phyloP scores from a whole-genome alignment of 1,140 invertebrate genomes.

The Thaumetopoea pityocampa region DNA sequence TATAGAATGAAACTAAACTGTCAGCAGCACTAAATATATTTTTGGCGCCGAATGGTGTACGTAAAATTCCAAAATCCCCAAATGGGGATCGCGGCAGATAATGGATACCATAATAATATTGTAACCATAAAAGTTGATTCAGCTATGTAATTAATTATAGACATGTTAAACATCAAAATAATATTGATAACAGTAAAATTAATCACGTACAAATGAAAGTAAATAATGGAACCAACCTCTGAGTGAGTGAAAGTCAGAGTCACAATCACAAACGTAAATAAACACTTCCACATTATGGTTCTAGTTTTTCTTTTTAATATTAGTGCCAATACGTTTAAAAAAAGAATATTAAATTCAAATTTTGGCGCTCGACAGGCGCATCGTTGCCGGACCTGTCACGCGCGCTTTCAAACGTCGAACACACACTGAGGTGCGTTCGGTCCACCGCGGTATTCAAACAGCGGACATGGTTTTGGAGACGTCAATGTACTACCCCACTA shows the following conservation, averaged over 20 bases:
- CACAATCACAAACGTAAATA: constrained; percentile 47
- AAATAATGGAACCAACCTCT: constrained; percentile 45
- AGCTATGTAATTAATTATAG: too few relatives aligned
- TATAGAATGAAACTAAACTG: too few relatives aligned
- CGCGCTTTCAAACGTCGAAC: constrained; percentile 44
- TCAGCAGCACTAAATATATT: too few relatives aligned
- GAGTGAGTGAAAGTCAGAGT: constrained; percentile 47
- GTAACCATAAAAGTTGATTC: too few relatives aligned
- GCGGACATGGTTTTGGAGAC: constrained; percentile 55
- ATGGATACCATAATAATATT: too few relatives aligned
- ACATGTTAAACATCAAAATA: too few relatives aligned
- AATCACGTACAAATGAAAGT: constrained; percentile 12
- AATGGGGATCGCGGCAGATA: too few relatives aligned
- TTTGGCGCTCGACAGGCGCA: constrained; percentile 45
- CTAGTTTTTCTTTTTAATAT: constrained; percentile 28
- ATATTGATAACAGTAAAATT: constrained; percentile 18
- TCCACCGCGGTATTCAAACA: constrained; percentile 24
- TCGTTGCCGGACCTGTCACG: constrained; percentile 46
- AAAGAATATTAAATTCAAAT: constrained; percentile 44
- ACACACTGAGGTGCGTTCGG: constrained; percentile 53
- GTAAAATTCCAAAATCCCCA: too few relatives aligned
- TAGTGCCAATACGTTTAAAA: constrained; percentile 30
- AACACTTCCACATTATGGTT: constrained; percentile 58
- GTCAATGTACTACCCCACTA: constrained; percentile 45
- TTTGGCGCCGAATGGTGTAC: too few relatives aligned